phyloP scores from a whole-genome alignment of 2,113 vertebrate species.

The Oceanites oceanicus region DNA sequence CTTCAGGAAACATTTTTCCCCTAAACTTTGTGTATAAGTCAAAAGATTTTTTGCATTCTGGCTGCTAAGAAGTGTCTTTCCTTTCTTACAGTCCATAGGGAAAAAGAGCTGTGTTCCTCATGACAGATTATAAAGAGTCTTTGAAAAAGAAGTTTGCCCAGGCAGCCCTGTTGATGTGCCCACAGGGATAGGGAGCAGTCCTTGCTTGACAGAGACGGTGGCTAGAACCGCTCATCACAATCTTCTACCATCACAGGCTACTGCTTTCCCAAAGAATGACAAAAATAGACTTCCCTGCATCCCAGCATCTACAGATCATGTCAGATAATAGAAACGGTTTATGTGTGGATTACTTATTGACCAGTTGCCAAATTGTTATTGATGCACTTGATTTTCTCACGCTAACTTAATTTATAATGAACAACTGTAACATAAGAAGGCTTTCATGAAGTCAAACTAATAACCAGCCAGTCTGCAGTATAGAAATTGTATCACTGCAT shows the following conservation, averaged over 20 bases:
- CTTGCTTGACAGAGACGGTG: not conserved
- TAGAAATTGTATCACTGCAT: not conserved
- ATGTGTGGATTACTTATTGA: not conserved
- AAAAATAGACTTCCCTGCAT: not conserved
- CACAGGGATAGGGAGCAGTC: not conserved
- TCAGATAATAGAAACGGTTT: not conserved
- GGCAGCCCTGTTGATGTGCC: not conserved
- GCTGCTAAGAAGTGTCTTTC: not conserved
- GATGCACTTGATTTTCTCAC: not conserved
- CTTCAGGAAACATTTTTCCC: not conserved
- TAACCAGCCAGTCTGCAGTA: not conserved
- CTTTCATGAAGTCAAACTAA: not conserved
- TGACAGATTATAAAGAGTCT: slow-evolving; percentile 8
- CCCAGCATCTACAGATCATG: not conserved
- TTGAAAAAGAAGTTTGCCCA: not conserved
- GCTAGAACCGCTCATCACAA: not conserved
- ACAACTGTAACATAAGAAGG: not conserved
- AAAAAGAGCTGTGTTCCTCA: not conserved
- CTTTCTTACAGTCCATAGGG: not conserved
- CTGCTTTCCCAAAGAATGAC: not conserved
- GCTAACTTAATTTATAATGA: not conserved
- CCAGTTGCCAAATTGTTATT: not conserved
- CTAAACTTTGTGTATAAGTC: not conserved
- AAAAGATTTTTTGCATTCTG: not conserved
- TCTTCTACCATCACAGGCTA: not conserved